A percentile compares a stretch with the other conserved stretches of the same genome.
Evolutionary conservation across 2,888 invertebrate genomes (phyloP).

Genomic region (Cerastoderma edule): DNA sequence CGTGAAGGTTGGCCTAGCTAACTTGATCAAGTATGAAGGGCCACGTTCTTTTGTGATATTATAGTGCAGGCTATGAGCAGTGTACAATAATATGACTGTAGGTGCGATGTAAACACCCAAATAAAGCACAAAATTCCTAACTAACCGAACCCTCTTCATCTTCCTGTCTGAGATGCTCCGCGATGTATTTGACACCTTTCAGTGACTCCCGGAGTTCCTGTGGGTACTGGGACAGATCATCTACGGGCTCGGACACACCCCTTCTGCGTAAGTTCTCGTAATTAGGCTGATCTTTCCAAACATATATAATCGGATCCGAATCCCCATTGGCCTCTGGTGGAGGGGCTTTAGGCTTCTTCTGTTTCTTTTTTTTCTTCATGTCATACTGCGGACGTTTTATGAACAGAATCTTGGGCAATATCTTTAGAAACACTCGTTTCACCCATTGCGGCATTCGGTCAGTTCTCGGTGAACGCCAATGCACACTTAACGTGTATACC

Average conservation of each 20-base stretch:
- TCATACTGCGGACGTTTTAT: conserved; percentile 90
- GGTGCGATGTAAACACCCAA: too few relatives aligned
- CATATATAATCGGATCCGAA: neutral
- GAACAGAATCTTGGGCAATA: conserved; percentile 94
- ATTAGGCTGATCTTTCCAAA: conserved; percentile 6
- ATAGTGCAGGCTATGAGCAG: too few relatives aligned
- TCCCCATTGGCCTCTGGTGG: conserved; percentile 1
- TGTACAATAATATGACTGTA: too few relatives aligned
- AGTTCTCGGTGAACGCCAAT: conserved; percentile 98
- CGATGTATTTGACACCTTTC: conserved; percentile 74
- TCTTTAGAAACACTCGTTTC: conserved; percentile 95
- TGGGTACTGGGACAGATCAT: conserved; percentile 62
- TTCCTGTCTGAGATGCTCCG: conserved; percentile 75
- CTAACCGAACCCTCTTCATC: conserved; percentile 70
- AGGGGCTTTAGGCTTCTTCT: conserved; percentile 22
- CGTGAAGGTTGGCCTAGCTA: too few relatives aligned
- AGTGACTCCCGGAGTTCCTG: conserved; percentile 75
- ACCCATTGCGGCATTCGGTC: conserved; percentile 99
- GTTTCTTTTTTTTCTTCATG: conserved; percentile 46
- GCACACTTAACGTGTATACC: conserved; percentile 97
- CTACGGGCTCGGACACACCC: conserved; percentile 23
- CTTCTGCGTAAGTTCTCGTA: conserved; percentile 43
- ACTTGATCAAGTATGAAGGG: too few relatives aligned
- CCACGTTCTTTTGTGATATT: too few relatives aligned
- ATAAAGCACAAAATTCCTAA: too few relatives aligned